phyloP scores from a whole-genome alignment of 2,113 vertebrate genomes.

The Strigops habroptila region DNA sequence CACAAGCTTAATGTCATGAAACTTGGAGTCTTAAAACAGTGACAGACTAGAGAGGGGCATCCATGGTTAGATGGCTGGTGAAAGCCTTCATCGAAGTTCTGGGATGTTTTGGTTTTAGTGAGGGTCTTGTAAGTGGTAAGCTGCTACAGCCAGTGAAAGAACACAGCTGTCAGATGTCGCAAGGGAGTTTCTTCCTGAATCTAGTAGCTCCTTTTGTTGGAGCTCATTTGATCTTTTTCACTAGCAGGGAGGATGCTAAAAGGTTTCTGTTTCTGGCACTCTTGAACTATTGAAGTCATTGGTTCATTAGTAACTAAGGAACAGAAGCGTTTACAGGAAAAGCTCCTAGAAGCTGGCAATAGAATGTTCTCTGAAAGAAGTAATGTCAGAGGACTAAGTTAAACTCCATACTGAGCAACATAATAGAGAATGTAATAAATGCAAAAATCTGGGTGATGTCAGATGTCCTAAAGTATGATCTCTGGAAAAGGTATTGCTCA shows the following conservation, averaged over 20 bases:
- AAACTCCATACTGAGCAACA: background rate
- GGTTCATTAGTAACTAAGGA: slow-evolving; percentile 38
- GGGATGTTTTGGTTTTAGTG: background rate
- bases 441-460: background rate
- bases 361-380: background rate
- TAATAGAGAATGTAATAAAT: background rate
- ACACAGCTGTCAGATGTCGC: background rate
- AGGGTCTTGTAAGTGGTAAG: background rate
- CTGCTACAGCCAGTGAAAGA: background rate
- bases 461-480: background rate
- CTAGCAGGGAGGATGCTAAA: background rate
- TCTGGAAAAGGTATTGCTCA: background rate
- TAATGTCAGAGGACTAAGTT: background rate
- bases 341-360: background rate
- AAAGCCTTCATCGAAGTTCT: background rate
- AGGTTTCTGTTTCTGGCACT: background rate
- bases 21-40: background rate
- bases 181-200: background rate
- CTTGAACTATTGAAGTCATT: background rate
- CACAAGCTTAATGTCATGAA: background rate
- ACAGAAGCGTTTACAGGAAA: slow-evolving; percentile 18
- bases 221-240: background rate
- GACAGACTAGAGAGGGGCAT: background rate
- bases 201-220: background rate
- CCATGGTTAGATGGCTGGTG: background rate